Evolutionary conservation across 1,140 invertebrate genomes (phyloP).

Genomic region (Drosophila chauvacae): DNA sequence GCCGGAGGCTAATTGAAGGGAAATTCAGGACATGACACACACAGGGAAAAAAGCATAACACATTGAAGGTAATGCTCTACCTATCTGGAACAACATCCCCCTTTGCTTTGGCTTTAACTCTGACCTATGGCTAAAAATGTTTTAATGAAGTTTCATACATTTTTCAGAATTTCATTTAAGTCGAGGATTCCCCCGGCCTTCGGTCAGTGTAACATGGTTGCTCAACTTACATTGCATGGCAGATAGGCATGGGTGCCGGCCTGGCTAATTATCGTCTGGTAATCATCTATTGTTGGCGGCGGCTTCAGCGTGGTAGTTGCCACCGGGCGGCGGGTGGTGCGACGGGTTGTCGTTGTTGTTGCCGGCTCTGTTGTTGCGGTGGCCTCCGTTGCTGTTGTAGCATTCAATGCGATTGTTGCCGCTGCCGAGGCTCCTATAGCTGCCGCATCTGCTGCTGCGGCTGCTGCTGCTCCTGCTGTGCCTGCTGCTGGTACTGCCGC

Average conservation of each 20-base stretch:
- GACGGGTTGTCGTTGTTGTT: constrained; percentile 43
- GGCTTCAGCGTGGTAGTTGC: constrained; percentile 75
- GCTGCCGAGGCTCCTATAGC: constrained; percentile 19
- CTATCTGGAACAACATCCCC: not conserved
- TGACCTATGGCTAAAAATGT: too few relatives aligned
- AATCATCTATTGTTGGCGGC: constrained; percentile 81
- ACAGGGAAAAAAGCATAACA: not conserved
- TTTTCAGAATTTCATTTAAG: not conserved
- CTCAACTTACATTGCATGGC: constrained; percentile 90
- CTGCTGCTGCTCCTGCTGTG: not conserved
- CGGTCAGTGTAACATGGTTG: not conserved
- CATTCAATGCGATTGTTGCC: constrained; percentile 17
- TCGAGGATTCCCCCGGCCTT: not conserved
- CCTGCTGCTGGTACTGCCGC: constrained; percentile 7
- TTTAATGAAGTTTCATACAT: not conserved
- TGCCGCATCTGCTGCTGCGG: constrained; percentile 5
- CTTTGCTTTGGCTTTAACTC: too few relatives aligned
- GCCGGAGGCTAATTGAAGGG: constrained; percentile 54
- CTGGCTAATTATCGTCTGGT: constrained; percentile 92
- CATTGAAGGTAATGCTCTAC: not conserved
- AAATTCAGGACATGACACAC: not conserved
- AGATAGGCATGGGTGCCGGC: constrained; percentile 94
- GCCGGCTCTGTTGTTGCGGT: constrained; percentile 23
- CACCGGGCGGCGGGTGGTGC: constrained; percentile 63
- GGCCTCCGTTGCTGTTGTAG: constrained; percentile 27